These are phyloP conservation scores for Cyclina sinensis DNA, from an alignment of 1,140 invertebrate genomes.

Conservation along the genomic window DNA sequence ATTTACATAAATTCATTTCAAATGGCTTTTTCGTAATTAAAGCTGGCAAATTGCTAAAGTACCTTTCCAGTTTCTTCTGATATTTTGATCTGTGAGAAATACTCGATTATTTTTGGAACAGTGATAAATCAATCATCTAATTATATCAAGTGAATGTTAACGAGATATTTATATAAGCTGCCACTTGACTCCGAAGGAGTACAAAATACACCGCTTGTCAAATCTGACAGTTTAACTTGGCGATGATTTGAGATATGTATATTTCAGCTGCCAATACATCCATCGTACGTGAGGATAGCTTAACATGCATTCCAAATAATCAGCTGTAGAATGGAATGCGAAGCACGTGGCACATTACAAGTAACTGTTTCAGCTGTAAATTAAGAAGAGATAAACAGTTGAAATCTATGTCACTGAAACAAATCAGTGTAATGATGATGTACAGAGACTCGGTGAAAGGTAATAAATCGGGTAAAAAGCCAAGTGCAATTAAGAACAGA, in stretches of 20 bases:
- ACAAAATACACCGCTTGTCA: neutral
- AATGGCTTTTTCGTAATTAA: too few species aligned
- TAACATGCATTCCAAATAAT: slow-evolving; percentile 15
- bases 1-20: too few species aligned
- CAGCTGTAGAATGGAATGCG: slow-evolving; percentile 21
- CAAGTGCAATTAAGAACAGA: too few species aligned
- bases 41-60: neutral
- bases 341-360: neutral
- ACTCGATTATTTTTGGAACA: neutral
- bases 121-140: neutral
- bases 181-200: neutral
- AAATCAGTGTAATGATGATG: neutral
- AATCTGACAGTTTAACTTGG: neutral
- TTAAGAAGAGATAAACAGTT: neutral
- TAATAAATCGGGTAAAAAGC: neutral
- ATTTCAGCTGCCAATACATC: neutral
- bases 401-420: neutral
- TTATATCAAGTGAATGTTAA: neutral
- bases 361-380: neutral
- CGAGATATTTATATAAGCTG: neutral
- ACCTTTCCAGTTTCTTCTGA: neutral
- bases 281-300: slow-evolving; percentile 1
- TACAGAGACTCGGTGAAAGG: neutral
- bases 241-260: neutral
- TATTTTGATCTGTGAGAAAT: neutral